Percentiles rank a stretch among this genome's conserved stretches.
phyloP scores from a whole-genome alignment of 2,797 vertebrate species.

The Momotus momota region DNA sequence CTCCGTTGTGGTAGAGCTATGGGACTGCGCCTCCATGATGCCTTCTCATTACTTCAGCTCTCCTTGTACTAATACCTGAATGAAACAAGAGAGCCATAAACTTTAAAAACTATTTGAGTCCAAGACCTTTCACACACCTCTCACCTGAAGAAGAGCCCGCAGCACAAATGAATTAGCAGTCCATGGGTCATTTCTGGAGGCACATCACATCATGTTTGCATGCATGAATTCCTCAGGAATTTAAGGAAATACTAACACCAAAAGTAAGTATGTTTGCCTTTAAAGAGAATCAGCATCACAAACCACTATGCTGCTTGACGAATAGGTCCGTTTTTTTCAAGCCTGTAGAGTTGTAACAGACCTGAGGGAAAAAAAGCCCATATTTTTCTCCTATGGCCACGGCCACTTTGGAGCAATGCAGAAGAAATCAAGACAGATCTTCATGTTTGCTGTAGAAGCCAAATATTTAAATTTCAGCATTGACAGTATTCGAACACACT shows the following conservation, averaged over 20 bases:
- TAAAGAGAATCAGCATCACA: not conserved
- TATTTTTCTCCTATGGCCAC: not conserved
- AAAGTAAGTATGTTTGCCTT: not conserved
- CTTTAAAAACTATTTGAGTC: constrained; percentile 3
- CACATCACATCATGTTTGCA: constrained; percentile 15
- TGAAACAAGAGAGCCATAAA: constrained; percentile 64
- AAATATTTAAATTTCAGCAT: constrained; percentile 58
- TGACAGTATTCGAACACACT: not conserved
- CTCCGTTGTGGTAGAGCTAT: constrained; percentile 91
- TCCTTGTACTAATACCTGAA: constrained; percentile 85
- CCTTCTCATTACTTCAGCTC: constrained; percentile 95
- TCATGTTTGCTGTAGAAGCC: constrained; percentile 23
- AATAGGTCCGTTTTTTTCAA: not conserved
- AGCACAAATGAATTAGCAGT: constrained; percentile 14
- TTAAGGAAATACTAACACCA: constrained; percentile 9
- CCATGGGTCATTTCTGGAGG: not conserved
- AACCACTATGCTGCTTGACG: not conserved
- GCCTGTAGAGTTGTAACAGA: not conserved
- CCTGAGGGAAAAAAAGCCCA: not conserved
- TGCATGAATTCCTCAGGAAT: constrained; percentile 16
- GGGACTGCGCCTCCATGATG: constrained; percentile 97
- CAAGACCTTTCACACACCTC: not conserved
- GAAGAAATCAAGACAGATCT: not conserved
- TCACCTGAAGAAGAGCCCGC: constrained; percentile 28
- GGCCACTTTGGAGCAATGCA: not conserved